phyloP scores from a whole-genome alignment of 2,797 vertebrate genomes.

The Poecilia gillii region DNA sequence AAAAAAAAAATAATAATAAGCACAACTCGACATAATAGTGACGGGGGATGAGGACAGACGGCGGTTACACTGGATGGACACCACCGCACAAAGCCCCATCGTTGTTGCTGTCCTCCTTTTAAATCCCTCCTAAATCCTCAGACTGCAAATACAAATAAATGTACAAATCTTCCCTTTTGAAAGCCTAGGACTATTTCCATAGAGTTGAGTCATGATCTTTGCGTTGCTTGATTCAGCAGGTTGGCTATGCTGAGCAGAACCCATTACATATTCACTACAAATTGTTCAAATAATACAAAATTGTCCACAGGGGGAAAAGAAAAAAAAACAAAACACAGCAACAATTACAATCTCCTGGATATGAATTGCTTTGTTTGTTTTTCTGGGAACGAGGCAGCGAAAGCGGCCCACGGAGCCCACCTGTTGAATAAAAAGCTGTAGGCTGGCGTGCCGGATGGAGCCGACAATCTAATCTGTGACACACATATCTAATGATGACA shows the following conservation, averaged over 20 bases:
- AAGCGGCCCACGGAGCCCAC: conserved; percentile 15
- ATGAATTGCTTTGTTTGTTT: conserved; percentile 17
- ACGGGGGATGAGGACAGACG: neutral
- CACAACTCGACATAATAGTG: neutral
- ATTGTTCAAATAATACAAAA: neutral
- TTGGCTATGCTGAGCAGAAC: neutral
- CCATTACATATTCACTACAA: neutral
- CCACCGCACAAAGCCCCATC: neutral
- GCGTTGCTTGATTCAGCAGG: neutral
- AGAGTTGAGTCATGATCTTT: neutral
- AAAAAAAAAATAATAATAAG: neutral
- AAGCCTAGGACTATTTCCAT: too few species aligned
- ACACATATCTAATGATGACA: conserved; percentile 10
- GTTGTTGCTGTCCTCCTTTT: too few species aligned
- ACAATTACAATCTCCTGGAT: neutral
- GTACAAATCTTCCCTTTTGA: neutral
- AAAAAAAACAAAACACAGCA: too few species aligned
- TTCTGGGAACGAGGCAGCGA: conserved; percentile 7
- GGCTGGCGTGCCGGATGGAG: neutral
- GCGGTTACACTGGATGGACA: neutral
- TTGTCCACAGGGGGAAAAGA: neutral
- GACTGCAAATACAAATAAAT: neutral
- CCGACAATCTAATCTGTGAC: conserved; percentile 6
- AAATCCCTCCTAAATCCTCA: neutral
- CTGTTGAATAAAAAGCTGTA: neutral